Evolutionary conservation across 2,113 vertebrate genomes (phyloP).

Genomic region (Lepisosteus osseus): DNA sequence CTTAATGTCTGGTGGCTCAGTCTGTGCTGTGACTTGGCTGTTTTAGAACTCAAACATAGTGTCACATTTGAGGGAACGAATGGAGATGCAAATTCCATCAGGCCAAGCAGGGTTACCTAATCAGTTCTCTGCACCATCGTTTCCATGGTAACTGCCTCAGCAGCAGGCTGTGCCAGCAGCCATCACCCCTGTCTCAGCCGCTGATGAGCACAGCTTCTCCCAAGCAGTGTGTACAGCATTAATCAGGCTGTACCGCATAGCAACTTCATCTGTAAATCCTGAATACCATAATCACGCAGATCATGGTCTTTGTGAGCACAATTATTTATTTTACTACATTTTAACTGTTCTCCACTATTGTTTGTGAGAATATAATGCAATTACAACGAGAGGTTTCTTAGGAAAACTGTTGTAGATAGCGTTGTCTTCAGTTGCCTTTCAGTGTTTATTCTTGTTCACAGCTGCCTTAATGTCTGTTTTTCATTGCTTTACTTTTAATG

Average conservation of each 20-base stretch:
- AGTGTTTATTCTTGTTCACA: too few relatives aligned
- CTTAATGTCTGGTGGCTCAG: too few relatives aligned
- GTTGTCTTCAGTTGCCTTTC: too few relatives aligned
- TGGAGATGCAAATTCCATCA: neutral
- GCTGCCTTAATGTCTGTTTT: too few relatives aligned
- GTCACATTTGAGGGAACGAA: neutral
- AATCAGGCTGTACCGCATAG: conserved; percentile 10
- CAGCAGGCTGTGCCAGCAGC: conserved; percentile 5
- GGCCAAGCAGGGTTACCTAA: neutral
- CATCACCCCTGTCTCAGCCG: neutral
- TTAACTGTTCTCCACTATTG: too few relatives aligned
- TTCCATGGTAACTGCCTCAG: conserved; percentile 20
- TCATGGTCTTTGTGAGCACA: too few relatives aligned
- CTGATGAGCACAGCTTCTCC: neutral
- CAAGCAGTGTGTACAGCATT: conserved; percentile 1
- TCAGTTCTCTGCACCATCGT: conserved; percentile 7
- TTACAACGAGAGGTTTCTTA: too few relatives aligned
- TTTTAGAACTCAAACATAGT: neutral
- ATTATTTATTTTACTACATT: too few relatives aligned
- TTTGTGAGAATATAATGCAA: too few relatives aligned
- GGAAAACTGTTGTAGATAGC: too few relatives aligned
- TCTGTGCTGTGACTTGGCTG: neutral
- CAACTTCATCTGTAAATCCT: neutral
- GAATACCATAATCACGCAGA: too few relatives aligned
- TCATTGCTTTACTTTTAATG: too few relatives aligned